Percentiles rank a stretch among this genome's conserved stretches.
Conservation (phyloP, 2,113 vertebrate species). For the Cyphomyrus plagiostoma region DNA sequence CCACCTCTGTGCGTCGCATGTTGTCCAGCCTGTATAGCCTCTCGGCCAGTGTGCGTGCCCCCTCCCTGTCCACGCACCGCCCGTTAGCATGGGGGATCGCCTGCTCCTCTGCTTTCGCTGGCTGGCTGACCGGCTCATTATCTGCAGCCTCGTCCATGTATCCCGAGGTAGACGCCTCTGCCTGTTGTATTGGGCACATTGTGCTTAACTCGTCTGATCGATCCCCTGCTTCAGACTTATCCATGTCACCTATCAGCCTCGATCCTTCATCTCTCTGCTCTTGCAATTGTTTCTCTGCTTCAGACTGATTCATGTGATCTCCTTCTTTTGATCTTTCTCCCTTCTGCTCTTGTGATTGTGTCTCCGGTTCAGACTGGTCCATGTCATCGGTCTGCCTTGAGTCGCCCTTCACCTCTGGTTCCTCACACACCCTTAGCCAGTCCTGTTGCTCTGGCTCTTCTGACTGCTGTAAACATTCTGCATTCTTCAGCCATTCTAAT, state of each 20-base stretch:
- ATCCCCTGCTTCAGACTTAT: neutral
- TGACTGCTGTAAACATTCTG: conserved; percentile 15
- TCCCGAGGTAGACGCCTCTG: conserved; percentile 14
- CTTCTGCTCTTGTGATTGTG: conserved; percentile 11
- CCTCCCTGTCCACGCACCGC: conserved; percentile 41
- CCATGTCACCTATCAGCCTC: neutral
- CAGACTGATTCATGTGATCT: conserved; percentile 15
- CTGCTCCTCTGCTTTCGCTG: neutral
- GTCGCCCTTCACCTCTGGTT: neutral
- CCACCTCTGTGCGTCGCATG: conserved; percentile 59
- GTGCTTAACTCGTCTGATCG: neutral
- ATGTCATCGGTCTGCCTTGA: neutral
- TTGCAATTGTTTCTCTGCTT: neutral
- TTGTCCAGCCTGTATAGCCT: conserved; percentile 55
- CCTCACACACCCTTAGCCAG: neutral
- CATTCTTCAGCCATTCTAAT: neutral
- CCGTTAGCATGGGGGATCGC: conserved; percentile 35
- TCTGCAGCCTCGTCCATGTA: neutral
- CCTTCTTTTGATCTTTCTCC: neutral
- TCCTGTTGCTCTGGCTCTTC: conserved; percentile 16
- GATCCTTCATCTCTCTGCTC: neutral
- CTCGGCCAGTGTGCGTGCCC: conserved; percentile 53
- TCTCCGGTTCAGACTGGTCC: neutral
- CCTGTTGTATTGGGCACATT: conserved; percentile 17
- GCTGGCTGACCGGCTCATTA: neutral